These are phyloP conservation scores for Tylochromis polylepis DNA, from an alignment of 2,113 vertebrate species.

Conservation along the genomic window DNA sequence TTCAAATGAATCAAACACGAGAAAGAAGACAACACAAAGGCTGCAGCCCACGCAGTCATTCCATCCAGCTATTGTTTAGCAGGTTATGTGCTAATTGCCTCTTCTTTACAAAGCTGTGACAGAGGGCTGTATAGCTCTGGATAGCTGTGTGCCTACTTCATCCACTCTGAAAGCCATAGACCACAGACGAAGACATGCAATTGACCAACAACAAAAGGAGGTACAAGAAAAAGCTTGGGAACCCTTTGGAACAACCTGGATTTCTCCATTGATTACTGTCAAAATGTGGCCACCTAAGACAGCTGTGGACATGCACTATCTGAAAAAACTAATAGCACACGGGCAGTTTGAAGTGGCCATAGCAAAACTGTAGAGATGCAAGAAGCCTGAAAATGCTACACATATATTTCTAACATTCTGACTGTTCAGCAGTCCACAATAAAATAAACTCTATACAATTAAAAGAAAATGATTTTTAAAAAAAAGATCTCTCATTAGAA, in stretches of 20 bases:
- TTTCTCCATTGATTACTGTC: not conserved
- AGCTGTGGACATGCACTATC: not conserved
- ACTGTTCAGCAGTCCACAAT: not conserved
- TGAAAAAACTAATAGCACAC: not conserved
- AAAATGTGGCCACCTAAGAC: not conserved
- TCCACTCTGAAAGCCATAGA: not conserved
- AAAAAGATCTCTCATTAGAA: not conserved
- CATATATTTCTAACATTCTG: not conserved
- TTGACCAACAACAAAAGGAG: not conserved
- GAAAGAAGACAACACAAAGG: not conserved
- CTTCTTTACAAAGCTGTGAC: not conserved
- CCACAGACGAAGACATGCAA: not conserved
- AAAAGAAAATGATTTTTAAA: not conserved
- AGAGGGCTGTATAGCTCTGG: not conserved
- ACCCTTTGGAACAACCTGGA: not conserved
- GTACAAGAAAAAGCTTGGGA: not conserved
- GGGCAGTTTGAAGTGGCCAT: not conserved
- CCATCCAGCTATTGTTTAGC: not conserved
- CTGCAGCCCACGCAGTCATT: not conserved
- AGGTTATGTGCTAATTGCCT: not conserved
- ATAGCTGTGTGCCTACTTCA: not conserved
- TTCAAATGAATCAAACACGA: not conserved
- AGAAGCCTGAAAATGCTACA: not conserved
- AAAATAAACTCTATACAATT: not conserved
- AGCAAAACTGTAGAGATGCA: not conserved